Base-by-base conservation (phyloP, 2,888 invertebrate species). In the Dynastes hyllus region DNA sequence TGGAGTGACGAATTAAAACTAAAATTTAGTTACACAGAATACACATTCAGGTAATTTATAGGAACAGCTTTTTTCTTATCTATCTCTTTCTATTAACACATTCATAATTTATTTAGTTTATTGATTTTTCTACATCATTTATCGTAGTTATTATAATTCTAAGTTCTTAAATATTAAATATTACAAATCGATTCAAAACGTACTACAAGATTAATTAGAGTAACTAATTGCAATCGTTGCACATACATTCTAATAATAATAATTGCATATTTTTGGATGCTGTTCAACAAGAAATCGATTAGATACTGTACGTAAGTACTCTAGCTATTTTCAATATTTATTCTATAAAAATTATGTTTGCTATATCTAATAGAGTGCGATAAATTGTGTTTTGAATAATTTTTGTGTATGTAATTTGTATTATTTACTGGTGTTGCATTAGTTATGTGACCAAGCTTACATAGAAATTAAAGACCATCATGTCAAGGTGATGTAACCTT, bases 371-470 rank as follows among this genome's bases (percentile, higher is more conserved):
- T 16, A 1, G 13, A 8, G 9, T n/a, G 9, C n/a, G 51, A 11
- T 51, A 37, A 6, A 9, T 9, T 55, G 13, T 16, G 2, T 55
- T 16, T 16, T 16, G 6, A 55, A 55, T 55, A 55, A 51, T 51
- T n/a, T 55, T 53, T 13, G 13, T n/a, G 11, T 5, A 51, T 53
- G 13, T 51, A 5, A 51, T 1, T 11, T 13, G 0, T 8, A 27
- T n/a, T 22, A 58, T 58, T 58, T 2, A 22, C 4, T 2, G 32
- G 32, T 29, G 6, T 22, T 27, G 22, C 22, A 22, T 69, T 55
- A 40, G 73, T 58, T 73, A 73, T 58, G 73, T 73, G 73, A 73
- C 73, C 73, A 73, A 73, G 40, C 40, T 61, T 61, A 61, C 73
- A 73, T 29, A 16, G 13, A 58, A 40, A 61, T 73, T 45, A 73